Evolutionary conservation across 2,888 invertebrate genomes (phyloP), one percentile per base, ranked within the genome.

Genomic region (Trichogramma evanescens): DNA sequence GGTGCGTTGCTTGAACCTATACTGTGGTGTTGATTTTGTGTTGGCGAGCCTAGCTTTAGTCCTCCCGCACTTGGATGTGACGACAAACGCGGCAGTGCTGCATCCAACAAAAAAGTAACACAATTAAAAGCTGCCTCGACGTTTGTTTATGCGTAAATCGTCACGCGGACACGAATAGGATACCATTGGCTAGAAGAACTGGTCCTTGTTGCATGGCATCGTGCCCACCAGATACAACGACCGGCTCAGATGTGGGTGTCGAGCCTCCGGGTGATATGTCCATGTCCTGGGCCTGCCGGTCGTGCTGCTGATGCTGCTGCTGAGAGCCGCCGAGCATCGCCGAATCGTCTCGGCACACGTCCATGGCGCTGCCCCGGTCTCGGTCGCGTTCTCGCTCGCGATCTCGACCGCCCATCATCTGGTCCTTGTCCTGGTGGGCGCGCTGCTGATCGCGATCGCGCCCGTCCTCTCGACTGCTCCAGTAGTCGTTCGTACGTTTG

Each of bases 221-320:
- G 78, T 88, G 89, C 2, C 8, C 70, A 65, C 72, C 72, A 61
- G 74, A 71, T 56, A 72, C 72, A 56, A 71, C 71, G 51, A 76
- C 87, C 66, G 88, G 86, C 79, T 92, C 92, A 40, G 91, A 91
- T 60, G 91, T 87, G 46, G 92, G 92, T 65, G 92, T 93, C 74
- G 92, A 93, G 74, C 91, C 87, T 69, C 91, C 91, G 10, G 93
- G 93, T 62, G 94, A 95, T 73, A 95, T 94, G 74, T 95, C 95
- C 94, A 95, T 94, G 74, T 95, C 95, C 79, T 93, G 90, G 66
- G 84, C 79, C 71, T 81, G 80, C 51, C 80, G 78, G 68, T 82
- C 82, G 8, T 50, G 38, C 38, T n/a, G 26, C 44, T 59, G 59
- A 26, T 26, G 26, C 26, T 26, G 13, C 13, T 13, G 26, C 26